Conservation (phyloP, 2,888 invertebrate species). For the Tetheella fluctuosa region DNA sequence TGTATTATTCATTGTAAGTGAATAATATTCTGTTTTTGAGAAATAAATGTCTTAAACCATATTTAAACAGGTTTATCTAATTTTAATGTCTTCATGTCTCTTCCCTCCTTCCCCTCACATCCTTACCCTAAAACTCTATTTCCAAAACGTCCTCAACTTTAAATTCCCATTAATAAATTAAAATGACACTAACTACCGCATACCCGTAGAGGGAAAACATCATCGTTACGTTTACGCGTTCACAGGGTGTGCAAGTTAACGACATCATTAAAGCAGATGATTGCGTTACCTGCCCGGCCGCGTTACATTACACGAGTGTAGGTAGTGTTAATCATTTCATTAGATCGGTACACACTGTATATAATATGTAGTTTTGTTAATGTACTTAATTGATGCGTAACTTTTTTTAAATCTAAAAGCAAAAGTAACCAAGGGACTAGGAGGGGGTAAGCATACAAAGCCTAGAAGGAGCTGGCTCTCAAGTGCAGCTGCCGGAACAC, state of each 20-base stretch:
- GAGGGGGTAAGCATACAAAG: too few relatives aligned
- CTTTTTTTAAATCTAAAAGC: too few relatives aligned
- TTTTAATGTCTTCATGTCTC: background rate
- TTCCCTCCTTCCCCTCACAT: background rate
- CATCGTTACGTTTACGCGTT: slow-evolving; percentile 9
- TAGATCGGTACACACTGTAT: background rate
- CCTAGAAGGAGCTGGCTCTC: too few relatives aligned
- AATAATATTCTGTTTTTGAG: too few relatives aligned
- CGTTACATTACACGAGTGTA: background rate
- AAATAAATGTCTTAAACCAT: too few relatives aligned
- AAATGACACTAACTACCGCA: background rate
- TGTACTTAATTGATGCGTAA: too few relatives aligned
- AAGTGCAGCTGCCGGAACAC: too few relatives aligned
- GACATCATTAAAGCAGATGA: slow-evolving; percentile 68
- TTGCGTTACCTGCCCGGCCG: slow-evolving; percentile 47
- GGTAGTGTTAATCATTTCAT: slow-evolving; percentile 10
- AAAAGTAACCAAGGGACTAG: too few relatives aligned
- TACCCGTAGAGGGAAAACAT: background rate
- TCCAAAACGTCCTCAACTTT: background rate
- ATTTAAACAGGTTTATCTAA: too few relatives aligned
- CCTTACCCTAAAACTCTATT: background rate
- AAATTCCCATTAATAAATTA: slow-evolving; percentile 7
- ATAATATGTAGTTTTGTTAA: background rate
- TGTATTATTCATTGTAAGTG: too few relatives aligned
- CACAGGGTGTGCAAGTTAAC: slow-evolving; percentile 56